Percentiles rank a stretch among this genome's conserved stretches.
Conservation (phyloP, 2,888 invertebrate species). For the Microplitis deprimator region DNA sequence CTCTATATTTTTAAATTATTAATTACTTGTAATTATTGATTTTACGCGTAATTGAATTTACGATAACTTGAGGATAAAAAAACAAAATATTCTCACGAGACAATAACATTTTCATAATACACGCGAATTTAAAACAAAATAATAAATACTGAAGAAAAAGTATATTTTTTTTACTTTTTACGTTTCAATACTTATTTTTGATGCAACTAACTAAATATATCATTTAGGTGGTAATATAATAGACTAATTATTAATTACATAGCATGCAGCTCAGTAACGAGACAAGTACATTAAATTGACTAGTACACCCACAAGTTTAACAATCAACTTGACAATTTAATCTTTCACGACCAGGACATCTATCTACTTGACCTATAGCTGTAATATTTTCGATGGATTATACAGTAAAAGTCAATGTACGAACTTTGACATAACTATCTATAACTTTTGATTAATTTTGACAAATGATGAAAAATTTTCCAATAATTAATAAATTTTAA, state of each 20-base stretch:
- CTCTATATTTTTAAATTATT: not conserved
- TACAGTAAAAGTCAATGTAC: conserved; percentile 11
- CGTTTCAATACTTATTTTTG: not conserved
- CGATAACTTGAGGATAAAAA: not conserved
- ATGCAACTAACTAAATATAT: not conserved
- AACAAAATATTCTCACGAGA: not conserved
- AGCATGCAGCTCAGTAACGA: conserved; percentile 45
- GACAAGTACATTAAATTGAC: conserved; percentile 48
- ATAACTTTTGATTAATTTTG: not conserved
- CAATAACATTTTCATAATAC: not conserved
- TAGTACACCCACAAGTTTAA: conserved; percentile 40
- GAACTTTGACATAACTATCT: conserved; percentile 16
- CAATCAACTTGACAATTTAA: conserved; percentile 39
- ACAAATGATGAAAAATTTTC: not conserved
- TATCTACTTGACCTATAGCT: not conserved
- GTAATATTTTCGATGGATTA: conserved; percentile 4
- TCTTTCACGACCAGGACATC: conserved; percentile 27
- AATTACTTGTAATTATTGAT: not conserved
- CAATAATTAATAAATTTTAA: not conserved
- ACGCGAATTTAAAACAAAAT: not conserved
- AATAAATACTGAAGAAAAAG: not conserved
- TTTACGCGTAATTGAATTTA: not conserved
- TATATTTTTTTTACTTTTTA: not conserved
- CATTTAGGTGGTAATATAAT: conserved; percentile 10
- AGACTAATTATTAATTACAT: conserved; percentile 51